Evolutionary conservation across 30 jellyfish, hydroid and myxozoan species (phyloP), one percentile per base, ranked within the genome.

Genomic region (Morbakka virulenta): DNA sequence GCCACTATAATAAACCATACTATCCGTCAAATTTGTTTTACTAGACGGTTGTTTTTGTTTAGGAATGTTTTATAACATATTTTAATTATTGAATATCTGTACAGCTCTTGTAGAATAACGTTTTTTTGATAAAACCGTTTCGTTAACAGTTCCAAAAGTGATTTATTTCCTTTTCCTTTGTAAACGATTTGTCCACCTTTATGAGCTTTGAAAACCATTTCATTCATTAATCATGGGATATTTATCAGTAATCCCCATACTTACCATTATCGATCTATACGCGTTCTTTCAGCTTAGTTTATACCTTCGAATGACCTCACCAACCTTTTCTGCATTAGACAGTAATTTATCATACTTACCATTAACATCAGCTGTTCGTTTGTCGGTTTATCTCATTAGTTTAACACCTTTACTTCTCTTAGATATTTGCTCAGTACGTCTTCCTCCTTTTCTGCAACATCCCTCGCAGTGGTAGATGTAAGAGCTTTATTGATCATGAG

Each of bases 111-210:
- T n/a, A n/a, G n/a, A n/a, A n/a, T n/a, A n/a, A 36, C 82, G 75
- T 70, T 50, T 72, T 72, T 47, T 2, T 72, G 84, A 72, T 72
- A 49, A 50, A 72, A 72, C 74, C 74, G 84, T 72, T 72, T 72
- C 0, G 84, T 72, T 47, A 72, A 50, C 52, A 72, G 52, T 27
- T 72, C 84, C 1, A 49, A 53, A 28, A 72, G 74, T 2, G 74
- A 41, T 48, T 72, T 72, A 50, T 41, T 73, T 49, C 84, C 74
- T 50, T 21, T 1, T 27, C 52, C 52, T 28, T 72, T 62, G 52
- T 72, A n/a, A n/a, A n/a, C n/a, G n/a, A n/a, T n/a, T n/a, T n/a
- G n/a, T n/a, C n/a, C n/a, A n/a, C n/a, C n/a, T 31, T 33, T 67
- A 31, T 67, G 79, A 67, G 79, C 79, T 67, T 67, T 64, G 2